Conservation (phyloP, 2,888 invertebrate genomes). For the Lasioglossum oenotherae region DNA sequence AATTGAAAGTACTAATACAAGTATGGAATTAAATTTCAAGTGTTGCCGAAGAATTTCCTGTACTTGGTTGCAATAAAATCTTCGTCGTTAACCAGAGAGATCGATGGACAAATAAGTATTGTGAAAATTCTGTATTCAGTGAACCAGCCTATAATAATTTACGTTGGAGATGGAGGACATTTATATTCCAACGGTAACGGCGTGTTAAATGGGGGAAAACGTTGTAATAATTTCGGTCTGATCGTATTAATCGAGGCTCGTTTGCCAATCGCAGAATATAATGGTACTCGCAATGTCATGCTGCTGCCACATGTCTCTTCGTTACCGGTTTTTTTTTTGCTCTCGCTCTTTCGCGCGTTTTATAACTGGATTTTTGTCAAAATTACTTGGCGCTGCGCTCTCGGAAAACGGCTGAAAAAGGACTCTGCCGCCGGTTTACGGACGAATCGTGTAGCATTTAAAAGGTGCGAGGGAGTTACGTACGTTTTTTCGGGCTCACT, state of each 20-base stretch:
- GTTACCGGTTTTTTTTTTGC: background rate
- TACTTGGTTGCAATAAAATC: background rate
- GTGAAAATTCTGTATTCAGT: background rate
- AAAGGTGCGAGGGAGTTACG: slow-evolving; percentile 5
- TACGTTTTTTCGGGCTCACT: slow-evolving; percentile 23
- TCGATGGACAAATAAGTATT: background rate
- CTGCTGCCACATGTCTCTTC: background rate
- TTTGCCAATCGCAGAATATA: slow-evolving; percentile 17
- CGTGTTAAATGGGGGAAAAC: background rate
- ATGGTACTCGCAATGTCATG: slow-evolving; percentile 18
- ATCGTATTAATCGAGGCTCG: slow-evolving; percentile 41
- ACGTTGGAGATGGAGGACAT: background rate
- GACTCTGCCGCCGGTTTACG: slow-evolving; percentile 5
- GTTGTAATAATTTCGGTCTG: slow-evolving; percentile 41
- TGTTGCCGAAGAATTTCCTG: background rate
- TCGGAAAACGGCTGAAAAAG: background rate
- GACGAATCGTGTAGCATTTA: slow-evolving; percentile 30
- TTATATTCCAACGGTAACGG: background rate
- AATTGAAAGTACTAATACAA: background rate
- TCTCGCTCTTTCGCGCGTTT: background rate
- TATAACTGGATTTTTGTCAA: slow-evolving; percentile 26
- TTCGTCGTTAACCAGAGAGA: too few relatives aligned
- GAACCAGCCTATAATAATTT: background rate
- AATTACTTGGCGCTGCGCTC: slow-evolving; percentile 12
- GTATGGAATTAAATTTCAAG: background rate